These are phyloP conservation scores for Parnassius smintheus DNA, from an alignment of 2,888 invertebrate species.

Conservation along the genomic window DNA sequence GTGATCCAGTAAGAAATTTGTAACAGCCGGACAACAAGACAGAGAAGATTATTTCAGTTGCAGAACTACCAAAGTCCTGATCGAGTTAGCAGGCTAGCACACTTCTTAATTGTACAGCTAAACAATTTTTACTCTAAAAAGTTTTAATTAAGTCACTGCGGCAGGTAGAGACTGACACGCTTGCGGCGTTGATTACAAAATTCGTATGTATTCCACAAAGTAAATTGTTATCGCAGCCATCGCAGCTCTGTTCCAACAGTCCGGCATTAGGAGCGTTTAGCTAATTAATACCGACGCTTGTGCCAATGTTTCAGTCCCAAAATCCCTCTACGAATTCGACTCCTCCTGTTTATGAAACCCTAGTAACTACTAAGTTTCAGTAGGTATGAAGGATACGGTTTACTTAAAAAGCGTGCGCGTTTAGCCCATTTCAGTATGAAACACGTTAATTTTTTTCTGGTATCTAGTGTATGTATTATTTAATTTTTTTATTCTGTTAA, in stretches of 20 bases:
- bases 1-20: too few species aligned
- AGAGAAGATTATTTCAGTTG: too few species aligned
- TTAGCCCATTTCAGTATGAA: too few species aligned
- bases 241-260: slow-evolving; percentile 4
- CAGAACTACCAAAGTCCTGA: too few species aligned
- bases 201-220: slow-evolving; percentile 2
- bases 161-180: background rate
- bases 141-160: background rate
- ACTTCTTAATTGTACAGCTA: too few species aligned
- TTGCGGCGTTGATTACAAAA: background rate
- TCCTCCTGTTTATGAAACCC: background rate
- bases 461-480: too few species aligned
- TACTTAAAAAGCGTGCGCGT: too few species aligned
- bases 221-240: slow-evolving; percentile 7
- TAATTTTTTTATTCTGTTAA: too few species aligned
- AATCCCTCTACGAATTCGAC: background rate
- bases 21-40: too few species aligned
- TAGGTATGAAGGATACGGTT: background rate
- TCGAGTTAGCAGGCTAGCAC: too few species aligned
- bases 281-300: slow-evolving; percentile 11
- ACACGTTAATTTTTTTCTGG: too few species aligned
- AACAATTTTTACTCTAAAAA: too few species aligned
- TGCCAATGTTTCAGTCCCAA: background rate
- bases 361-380: slow-evolving; percentile 2
- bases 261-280: slow-evolving; percentile 1